Percentiles rank a stretch among this genome's conserved stretches.
Evolutionary conservation across 2,113 vertebrate species (phyloP).

Genomic region (Plestiodon gilberti): DNA sequence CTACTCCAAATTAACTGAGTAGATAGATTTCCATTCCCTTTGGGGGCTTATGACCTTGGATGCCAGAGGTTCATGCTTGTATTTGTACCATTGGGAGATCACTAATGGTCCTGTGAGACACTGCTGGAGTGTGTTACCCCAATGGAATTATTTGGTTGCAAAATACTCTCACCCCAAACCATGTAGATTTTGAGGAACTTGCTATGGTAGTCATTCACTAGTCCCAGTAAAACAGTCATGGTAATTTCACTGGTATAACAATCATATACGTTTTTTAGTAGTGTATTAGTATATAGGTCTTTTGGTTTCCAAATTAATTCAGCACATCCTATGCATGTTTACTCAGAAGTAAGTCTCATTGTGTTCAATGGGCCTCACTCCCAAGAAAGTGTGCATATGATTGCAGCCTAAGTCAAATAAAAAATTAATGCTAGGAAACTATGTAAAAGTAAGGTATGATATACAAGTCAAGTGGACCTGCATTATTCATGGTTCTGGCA

Average conservation of each 20-base stretch:
- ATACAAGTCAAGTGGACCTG: too few species aligned
- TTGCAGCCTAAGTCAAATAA: too few species aligned
- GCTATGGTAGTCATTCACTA: too few species aligned
- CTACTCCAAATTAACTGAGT: conserved; percentile 39
- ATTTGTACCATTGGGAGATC: not conserved
- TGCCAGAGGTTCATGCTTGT: not conserved
- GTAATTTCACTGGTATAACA: not conserved
- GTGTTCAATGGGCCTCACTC: too few species aligned
- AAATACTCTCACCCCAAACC: too few species aligned
- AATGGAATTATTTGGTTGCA: too few species aligned
- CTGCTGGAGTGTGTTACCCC: too few species aligned
- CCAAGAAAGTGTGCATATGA: too few species aligned
- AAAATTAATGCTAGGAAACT: not conserved
- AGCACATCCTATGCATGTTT: not conserved
- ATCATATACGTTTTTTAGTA: not conserved
- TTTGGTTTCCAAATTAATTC: not conserved
- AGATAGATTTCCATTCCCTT: conserved; percentile 15
- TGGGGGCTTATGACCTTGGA: conserved; percentile 9
- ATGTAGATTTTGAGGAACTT: too few species aligned
- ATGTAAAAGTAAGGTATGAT: not conserved
- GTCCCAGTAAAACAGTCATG: not conserved
- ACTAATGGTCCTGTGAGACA: not conserved
- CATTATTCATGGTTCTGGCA: too few species aligned
- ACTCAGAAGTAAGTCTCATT: too few species aligned
- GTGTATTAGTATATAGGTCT: not conserved